These are phyloP conservation scores for Origma solitaria DNA, from an alignment of 2,113 vertebrate genomes.

Conservation along the genomic window DNA sequence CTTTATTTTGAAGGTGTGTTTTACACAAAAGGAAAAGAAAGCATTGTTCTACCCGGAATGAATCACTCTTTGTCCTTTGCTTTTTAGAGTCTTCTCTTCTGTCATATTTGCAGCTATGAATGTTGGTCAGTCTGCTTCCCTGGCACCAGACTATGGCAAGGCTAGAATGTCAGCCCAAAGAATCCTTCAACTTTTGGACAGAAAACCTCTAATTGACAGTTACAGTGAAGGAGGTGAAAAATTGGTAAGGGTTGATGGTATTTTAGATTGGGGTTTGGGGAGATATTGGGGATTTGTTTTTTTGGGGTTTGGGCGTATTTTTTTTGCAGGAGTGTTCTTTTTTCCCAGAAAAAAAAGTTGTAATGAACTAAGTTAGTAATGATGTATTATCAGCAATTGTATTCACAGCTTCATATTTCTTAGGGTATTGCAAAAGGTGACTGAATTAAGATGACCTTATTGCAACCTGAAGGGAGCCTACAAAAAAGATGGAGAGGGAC, in stretches of 20 bases:
- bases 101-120: conserved; percentile 55
- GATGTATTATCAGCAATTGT: neutral
- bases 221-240: conserved; percentile 64
- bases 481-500: neutral
- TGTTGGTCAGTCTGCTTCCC: conserved; percentile 51
- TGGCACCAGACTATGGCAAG: conserved; percentile 67
- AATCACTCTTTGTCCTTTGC: neutral
- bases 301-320: neutral
- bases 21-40: neutral
- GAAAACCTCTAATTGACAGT: conserved; percentile 65
- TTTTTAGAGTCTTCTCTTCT: conserved; percentile 51
- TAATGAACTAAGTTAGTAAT: neutral
- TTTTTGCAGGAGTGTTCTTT: neutral
- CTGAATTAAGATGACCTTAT: neutral
- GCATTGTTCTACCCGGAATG: neutral
- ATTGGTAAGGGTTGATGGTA: conserved; percentile 28
- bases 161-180: conserved; percentile 49
- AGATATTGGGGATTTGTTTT: neutral
- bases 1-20: neutral
- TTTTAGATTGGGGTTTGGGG: neutral
- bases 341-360: neutral
- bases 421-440: neutral
- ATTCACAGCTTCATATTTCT: neutral
- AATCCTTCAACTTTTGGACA: conserved; percentile 60
- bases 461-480: neutral